Conservation (phyloP, 2,113 vertebrate genomes). For the Apodemus sylvaticus region DNA sequence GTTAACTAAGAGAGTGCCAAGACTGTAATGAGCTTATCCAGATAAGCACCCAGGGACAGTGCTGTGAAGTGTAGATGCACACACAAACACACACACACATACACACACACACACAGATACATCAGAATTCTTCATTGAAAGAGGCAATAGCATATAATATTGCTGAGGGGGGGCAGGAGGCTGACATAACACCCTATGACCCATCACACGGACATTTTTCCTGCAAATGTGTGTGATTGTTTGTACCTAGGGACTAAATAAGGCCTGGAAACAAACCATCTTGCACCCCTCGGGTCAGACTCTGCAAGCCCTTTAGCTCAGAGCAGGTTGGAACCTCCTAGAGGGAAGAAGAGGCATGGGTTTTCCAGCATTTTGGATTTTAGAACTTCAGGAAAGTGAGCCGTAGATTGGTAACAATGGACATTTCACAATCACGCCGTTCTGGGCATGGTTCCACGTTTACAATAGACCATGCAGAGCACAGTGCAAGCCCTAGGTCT, state of each 20-base stretch:
- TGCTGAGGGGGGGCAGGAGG: not conserved
- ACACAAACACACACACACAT: not conserved
- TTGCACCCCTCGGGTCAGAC: not conserved
- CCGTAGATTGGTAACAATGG: not conserved
- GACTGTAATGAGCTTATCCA: not conserved
- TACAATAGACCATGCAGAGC: not conserved
- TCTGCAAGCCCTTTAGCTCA: not conserved
- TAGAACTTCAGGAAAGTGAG: not conserved
- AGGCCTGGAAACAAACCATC: not conserved
- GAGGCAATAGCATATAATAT: not conserved
- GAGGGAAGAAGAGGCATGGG: not conserved
- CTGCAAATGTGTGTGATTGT: not conserved
- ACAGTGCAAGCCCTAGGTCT: no score
- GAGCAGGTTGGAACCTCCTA: not conserved
- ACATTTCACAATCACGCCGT: not conserved
- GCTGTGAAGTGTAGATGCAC: accelerated
- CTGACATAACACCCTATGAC: not conserved
- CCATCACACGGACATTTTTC: not conserved
- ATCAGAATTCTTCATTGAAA: not conserved
- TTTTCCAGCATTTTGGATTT: not conserved
- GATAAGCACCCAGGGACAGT: not conserved
- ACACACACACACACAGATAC: not conserved
- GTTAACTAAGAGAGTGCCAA: not conserved
- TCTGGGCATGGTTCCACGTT: not conserved
- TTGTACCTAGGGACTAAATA: not conserved